Conservation (phyloP, 2,888 invertebrate species). For the Xanthia icteritia region DNA sequence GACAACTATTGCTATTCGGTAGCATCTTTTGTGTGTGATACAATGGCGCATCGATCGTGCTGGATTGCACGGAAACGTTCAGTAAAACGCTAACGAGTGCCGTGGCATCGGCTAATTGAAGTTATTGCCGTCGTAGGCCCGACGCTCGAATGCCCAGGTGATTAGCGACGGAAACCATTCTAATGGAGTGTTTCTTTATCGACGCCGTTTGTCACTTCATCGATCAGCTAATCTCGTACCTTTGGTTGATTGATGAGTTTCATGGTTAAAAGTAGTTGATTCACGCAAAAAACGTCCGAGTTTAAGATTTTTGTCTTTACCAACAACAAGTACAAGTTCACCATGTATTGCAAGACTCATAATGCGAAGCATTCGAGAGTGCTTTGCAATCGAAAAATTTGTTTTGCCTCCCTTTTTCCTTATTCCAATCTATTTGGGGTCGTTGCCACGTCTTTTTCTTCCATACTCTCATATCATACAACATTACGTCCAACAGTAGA, state of each 20-base stretch:
- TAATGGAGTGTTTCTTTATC: slow-evolving; percentile 77
- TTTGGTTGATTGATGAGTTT: slow-evolving; percentile 48
- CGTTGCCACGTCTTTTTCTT: not conserved
- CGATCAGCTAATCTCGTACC: slow-evolving; percentile 72
- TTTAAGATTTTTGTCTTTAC: slow-evolving; percentile 2
- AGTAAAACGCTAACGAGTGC: slow-evolving; percentile 83
- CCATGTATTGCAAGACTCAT: not conserved
- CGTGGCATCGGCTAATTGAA: slow-evolving; percentile 83
- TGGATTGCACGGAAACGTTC: slow-evolving; percentile 81
- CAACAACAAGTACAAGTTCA: slow-evolving; percentile 11
- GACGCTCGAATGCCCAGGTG: slow-evolving; percentile 65
- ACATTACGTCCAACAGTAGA: not conserved
- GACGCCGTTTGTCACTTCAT: slow-evolving; percentile 77
- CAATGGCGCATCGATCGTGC: slow-evolving; percentile 87
- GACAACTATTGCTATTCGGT: slow-evolving; percentile 83
- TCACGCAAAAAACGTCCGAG: slow-evolving; percentile 1
- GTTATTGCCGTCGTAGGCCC: slow-evolving; percentile 76
- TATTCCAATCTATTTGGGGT: not conserved
- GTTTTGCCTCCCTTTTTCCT: not conserved
- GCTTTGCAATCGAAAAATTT: too few relatives aligned
- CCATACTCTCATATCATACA: not conserved
- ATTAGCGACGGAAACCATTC: slow-evolving; percentile 77
- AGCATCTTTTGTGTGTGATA: slow-evolving; percentile 86
- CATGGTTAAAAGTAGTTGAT: slow-evolving; percentile 1
- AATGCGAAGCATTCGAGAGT: too few relatives aligned